These are phyloP conservation scores for Leistus spinibarbis DNA, from an alignment of 2,888 invertebrate genomes.

Conservation along the genomic window DNA sequence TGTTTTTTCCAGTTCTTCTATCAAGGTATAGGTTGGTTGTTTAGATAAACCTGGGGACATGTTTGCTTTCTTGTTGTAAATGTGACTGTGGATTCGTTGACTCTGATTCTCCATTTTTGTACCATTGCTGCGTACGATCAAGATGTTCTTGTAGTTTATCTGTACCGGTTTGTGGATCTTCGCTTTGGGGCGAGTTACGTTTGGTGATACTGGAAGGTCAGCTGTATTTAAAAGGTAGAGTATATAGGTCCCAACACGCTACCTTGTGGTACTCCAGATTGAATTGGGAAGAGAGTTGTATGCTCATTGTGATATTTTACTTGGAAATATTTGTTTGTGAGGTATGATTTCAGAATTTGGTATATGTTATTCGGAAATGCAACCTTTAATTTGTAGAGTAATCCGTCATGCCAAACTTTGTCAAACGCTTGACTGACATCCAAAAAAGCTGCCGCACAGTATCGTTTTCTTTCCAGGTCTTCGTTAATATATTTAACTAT, in stretches of 20 bases:
- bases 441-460: slow-evolving; percentile 45
- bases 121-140: background rate
- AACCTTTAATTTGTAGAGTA: slow-evolving; percentile 43
- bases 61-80: background rate
- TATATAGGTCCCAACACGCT: background rate
- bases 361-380: background rate
- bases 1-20: background rate
- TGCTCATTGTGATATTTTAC: background rate
- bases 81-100: background rate
- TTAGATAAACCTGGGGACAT: background rate
- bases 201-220: background rate
- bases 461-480: slow-evolving; percentile 43
- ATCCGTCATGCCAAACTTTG: slow-evolving; percentile 46
- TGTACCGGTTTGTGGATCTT: background rate
- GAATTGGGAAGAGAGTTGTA: background rate
- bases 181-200: background rate
- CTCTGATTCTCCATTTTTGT: background rate
- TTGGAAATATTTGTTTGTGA: background rate
- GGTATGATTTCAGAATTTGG: background rate
- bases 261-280: background rate
- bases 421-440: slow-evolving; percentile 49
- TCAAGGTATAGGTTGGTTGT: background rate
- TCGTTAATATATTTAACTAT: slow-evolving; percentile 41
- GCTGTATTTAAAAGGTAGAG: background rate
- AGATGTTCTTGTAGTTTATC: background rate